Percentiles rank a stretch among this genome's conserved stretches.
phyloP scores from a whole-genome alignment of 2,888 invertebrate species.

The Boloria euphrosyne region DNA sequence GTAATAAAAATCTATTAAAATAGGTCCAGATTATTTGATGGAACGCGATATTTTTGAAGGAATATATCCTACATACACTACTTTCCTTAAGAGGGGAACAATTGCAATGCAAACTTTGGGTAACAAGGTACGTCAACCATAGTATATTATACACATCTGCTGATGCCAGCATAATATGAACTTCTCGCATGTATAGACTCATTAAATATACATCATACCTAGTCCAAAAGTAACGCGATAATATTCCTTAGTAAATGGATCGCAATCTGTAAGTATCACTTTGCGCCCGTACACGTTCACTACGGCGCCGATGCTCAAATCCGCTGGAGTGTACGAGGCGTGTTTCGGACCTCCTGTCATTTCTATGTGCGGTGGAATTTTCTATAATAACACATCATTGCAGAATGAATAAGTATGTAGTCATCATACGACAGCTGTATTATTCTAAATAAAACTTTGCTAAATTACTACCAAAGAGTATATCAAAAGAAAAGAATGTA shows the following conservation, averaged over 20 bases:
- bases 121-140: too few relatives aligned
- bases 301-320: slow-evolving; percentile 91
- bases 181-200: background rate
- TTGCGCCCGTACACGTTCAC: slow-evolving; percentile 92
- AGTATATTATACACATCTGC: too few relatives aligned
- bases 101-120: too few relatives aligned
- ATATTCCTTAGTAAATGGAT: slow-evolving; percentile 92
- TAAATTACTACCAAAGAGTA: too few relatives aligned
- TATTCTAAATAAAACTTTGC: too few relatives aligned
- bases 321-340: slow-evolving; percentile 85
- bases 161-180: too few relatives aligned
- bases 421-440: too few relatives aligned
- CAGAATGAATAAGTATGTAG: too few relatives aligned
- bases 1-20: slow-evolving; percentile 36
- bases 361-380: slow-evolving; percentile 65
- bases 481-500: background rate
- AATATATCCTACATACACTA: too few relatives aligned
- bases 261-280: slow-evolving; percentile 91
- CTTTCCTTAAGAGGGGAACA: too few relatives aligned
- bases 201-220: slow-evolving; percentile 61
- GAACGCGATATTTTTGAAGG: too few relatives aligned
- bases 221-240: slow-evolving; percentile 87
- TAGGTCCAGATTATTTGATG: background rate
- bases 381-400: slow-evolving; percentile 50
- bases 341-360: slow-evolving; percentile 67